phyloP scores from a whole-genome alignment of 1,140 invertebrate species.

The Sesamia nonagrioides region DNA sequence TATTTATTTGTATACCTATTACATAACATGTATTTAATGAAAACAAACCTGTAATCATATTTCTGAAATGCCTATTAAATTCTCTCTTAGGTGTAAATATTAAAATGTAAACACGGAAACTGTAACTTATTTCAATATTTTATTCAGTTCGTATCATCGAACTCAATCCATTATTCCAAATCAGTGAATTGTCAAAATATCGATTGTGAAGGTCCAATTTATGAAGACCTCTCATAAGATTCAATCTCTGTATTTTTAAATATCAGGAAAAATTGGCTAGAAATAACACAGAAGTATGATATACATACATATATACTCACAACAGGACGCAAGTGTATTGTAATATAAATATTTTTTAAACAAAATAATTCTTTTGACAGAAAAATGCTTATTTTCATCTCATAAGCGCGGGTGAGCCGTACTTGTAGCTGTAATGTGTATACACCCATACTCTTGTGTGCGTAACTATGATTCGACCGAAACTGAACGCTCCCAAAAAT shows the following conservation, averaged over 20 bases:
- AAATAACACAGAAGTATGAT: not conserved
- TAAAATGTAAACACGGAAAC: not conserved
- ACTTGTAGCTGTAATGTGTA: too few relatives aligned
- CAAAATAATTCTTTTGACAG: not conserved
- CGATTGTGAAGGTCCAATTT: not conserved
- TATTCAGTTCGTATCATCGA: not conserved
- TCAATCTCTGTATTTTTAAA: not conserved
- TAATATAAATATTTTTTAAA: not conserved
- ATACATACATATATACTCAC: not conserved
- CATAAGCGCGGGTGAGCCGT: too few relatives aligned
- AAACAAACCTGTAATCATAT: too few relatives aligned
- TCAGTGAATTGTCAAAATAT: conserved; percentile 26
- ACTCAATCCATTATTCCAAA: conserved; percentile 19
- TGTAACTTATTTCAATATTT: not conserved
- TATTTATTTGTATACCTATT: too few relatives aligned
- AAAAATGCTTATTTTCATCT: too few relatives aligned
- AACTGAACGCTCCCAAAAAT: too few relatives aligned
- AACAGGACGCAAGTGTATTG: not conserved
- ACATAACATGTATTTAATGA: too few relatives aligned
- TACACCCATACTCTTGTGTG: too few relatives aligned
- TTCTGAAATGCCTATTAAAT: too few relatives aligned
- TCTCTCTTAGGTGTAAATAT: too few relatives aligned
- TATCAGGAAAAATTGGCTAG: not conserved
- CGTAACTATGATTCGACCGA: too few relatives aligned
- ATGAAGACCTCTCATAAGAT: not conserved